Evolutionary conservation across 1,140 invertebrate species (phyloP).

Genomic region (Dendrolimus kikuchii): DNA sequence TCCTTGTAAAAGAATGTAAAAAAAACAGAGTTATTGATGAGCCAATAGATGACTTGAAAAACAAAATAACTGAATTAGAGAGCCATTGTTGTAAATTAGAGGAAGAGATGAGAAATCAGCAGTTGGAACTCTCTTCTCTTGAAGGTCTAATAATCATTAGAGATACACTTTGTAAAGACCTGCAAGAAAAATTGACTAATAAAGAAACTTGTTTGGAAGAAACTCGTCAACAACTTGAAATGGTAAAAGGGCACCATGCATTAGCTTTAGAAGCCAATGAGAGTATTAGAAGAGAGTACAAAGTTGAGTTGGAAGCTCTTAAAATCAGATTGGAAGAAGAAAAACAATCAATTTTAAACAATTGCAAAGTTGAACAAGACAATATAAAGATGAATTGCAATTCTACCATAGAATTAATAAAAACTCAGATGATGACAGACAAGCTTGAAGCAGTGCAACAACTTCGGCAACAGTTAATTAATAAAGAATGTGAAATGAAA

Average conservation of each 20-base stretch:
- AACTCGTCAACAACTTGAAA: slow-evolving; percentile 57
- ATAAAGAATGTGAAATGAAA: slow-evolving; percentile 56
- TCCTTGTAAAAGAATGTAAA: slow-evolving; percentile 17
- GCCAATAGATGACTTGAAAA: slow-evolving; percentile 28
- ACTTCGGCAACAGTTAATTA: slow-evolving; percentile 36
- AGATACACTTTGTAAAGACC: slow-evolving; percentile 59
- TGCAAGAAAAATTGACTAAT: slow-evolving; percentile 55
- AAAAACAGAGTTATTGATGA: slow-evolving; percentile 10
- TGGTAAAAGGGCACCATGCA: slow-evolving; percentile 67
- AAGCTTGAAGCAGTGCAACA: slow-evolving; percentile 48
- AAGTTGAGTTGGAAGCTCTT: slow-evolving; percentile 57
- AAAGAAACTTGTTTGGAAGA: slow-evolving; percentile 49
- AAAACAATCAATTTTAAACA: slow-evolving; percentile 46
- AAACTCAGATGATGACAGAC: slow-evolving; percentile 40
- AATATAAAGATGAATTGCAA: slow-evolving; percentile 46
- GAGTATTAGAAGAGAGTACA: slow-evolving; percentile 64
- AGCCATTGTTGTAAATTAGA: slow-evolving; percentile 50
- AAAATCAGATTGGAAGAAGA: slow-evolving; percentile 64
- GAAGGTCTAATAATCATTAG: slow-evolving; percentile 59
- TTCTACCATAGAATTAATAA: slow-evolving; percentile 39
- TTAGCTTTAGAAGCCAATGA: slow-evolving; percentile 67
- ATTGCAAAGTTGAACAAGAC: slow-evolving; percentile 54
- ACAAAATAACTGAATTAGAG: slow-evolving; percentile 40
- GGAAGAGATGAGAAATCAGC: slow-evolving; percentile 49
- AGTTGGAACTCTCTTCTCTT: slow-evolving; percentile 54